phyloP scores from a whole-genome alignment of 1,140 invertebrate genomes.

The Cryptotermes secundus region DNA sequence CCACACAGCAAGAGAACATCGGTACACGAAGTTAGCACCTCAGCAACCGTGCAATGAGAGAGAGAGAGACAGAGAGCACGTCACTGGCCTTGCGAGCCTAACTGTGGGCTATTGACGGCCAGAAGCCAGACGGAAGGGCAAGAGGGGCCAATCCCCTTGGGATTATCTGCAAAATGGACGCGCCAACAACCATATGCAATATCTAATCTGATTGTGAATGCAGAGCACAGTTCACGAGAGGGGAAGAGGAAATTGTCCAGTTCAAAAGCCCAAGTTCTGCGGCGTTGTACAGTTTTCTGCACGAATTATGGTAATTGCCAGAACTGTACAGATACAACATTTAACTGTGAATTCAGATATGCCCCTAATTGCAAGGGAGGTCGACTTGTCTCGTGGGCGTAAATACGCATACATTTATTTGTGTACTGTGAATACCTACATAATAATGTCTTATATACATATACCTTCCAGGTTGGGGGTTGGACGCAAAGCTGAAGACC shows the following conservation, averaged over 20 bases:
- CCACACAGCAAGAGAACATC: no score
- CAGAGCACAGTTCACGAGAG: background rate
- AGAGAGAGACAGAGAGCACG: background rate
- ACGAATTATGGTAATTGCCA: background rate
- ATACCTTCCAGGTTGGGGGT: no score
- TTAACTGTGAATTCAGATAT: background rate
- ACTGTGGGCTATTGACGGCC: background rate
- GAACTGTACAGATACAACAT: background rate
- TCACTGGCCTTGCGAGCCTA: background rate
- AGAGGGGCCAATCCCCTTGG: background rate
- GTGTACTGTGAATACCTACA: no score
- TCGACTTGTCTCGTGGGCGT: no score
- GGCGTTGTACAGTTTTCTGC: background rate
- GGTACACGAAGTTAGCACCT: no score
- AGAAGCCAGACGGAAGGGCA: background rate
- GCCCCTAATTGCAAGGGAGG: no score
- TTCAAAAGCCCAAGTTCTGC: background rate
- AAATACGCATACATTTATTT: no score
- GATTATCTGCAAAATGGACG: conserved; percentile 10
- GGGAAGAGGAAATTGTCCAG: conserved; percentile 3
- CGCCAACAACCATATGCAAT: conserved; percentile 5
- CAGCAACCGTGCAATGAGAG: background rate
- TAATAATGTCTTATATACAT: no score
- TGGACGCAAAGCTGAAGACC: no score
- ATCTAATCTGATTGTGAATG: conserved; percentile 8